Evolutionary conservation across 2,797 vertebrate species (phyloP), one percentile per base, ranked within the genome.

Genomic region (Myotis daubentonii): DNA sequence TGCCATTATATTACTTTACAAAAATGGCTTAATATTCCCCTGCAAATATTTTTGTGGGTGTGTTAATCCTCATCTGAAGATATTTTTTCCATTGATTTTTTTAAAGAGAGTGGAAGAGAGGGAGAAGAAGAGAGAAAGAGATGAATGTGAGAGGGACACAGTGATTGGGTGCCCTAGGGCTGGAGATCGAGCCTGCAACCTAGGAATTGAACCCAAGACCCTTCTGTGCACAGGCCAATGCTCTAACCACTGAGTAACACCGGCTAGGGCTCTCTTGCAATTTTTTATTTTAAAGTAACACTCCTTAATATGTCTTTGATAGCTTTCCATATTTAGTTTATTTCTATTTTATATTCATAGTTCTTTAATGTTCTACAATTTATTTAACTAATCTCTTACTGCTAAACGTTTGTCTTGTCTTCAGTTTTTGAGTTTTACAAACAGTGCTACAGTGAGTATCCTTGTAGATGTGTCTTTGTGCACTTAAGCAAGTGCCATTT

Each of bases 341-440:
- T 93, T 65, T 92, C 28, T 82, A 1, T 91, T 80, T 95, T 81
- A 74, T 87, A 83, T 84, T 66, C 5, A 41, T 12, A 81, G 51
- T 78, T 80, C 25, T 75, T 2, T 93, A 83, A 60, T 94, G 41
- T 23, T 74, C 23, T 78, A 0, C 93, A 84, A 25, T 86, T 88
- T 23, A 89, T 60, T 80, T 66, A 80, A 19, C n/a, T 23, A 74
- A 1, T 82, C 7, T 1, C 28, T 57, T 57, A 66, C 28, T 93
- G 60, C 3, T 86, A 30, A 85, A 44, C 13, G 25, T 57, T 78
- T 88, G 47, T 4, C 57, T 93, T 92, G 8, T 81, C 15, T 65
- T 65, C 15, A 22, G 12, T 30, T 92, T 94, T 55, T 89, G 9
- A 72, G 19, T 88, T 96, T 93, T 83, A 53, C 7, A 62, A 19